phyloP scores from a whole-genome alignment of 2,888 invertebrate genomes.

The Heteropelma amictum region DNA sequence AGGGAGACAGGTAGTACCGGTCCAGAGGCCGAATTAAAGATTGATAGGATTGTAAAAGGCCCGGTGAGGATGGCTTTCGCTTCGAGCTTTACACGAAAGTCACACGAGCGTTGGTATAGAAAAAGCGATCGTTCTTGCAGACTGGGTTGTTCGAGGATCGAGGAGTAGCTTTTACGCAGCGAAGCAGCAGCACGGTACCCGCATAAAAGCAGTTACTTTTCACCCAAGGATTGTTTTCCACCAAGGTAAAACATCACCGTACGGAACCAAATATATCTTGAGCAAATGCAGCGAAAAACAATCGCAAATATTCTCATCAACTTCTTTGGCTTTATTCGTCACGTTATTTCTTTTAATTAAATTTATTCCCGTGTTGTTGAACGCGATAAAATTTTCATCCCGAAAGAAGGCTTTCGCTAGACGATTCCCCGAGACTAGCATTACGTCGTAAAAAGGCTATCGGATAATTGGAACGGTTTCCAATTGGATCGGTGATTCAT shows the following conservation, averaged over 20 bases:
- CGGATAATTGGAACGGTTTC: conserved; percentile 12
- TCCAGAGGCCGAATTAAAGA: conserved; percentile 53
- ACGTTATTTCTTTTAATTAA: no score
- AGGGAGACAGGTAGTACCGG: conserved; percentile 49
- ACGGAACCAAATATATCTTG: no score
- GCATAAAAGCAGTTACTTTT: conserved; percentile 55
- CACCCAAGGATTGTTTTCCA: conserved; percentile 15
- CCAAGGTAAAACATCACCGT: conserved; percentile 32
- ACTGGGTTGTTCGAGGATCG: conserved; percentile 36
- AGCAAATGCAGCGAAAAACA: conserved; percentile 10
- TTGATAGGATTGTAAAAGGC: conserved; percentile 48
- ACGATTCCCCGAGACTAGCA: neutral
- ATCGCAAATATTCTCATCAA: neutral
- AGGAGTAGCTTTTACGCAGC: conserved; percentile 54
- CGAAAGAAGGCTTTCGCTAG: neutral
- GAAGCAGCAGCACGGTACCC: conserved; percentile 47
- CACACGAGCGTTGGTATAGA: conserved; percentile 55
- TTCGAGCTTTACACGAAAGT: conserved; percentile 54
- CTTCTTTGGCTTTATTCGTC: no score
- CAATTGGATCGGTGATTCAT: conserved; percentile 34
- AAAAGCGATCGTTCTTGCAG: conserved; percentile 47
- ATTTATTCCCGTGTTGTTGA: no score
- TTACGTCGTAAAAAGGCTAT: neutral
- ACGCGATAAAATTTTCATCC: neutral
- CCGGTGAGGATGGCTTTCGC: neutral